Evolutionary conservation across 2,797 vertebrate genomes (phyloP), one percentile per base, ranked within the genome.

Genomic region (Danio tinwini): DNA sequence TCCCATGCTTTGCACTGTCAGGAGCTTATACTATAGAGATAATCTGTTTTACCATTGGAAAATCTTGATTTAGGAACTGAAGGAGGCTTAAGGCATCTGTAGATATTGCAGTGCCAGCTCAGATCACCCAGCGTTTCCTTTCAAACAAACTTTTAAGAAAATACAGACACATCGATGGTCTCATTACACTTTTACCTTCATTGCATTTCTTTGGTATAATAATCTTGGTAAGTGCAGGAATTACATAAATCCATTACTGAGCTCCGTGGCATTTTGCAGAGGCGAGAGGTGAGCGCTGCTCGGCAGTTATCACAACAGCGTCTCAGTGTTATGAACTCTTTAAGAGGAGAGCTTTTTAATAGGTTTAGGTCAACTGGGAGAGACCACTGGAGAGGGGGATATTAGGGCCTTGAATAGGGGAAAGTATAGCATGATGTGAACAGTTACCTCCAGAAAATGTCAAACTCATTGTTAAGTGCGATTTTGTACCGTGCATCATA

Each of bases 191-290:
- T 89, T 83, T 88, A 82, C 87, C 85, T 84, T 83, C 88, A 90
- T 88, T 84, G 83, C 84, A 86, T 90, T 91, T 89, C 85, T 91
- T 83, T 82, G 77, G 89, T 77, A 76, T 90, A 88, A 88, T 92
- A 93, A 93, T 93, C 91, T 92, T 92, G 89, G 87, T 94, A 93
- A 94, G 91, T 94, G 93, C 91, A 92, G 89, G 90, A 91, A 93
- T 93, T 94, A 94, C 92, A 90, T 93, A 93, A 94, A 93, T 89
- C 93, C 92, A 93, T 94, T 94, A 94, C 92, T 89, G 89, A 90
- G 92, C 91, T 89, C 82, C 80, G 91, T 93, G 93, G 92, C 93
- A 94, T 94, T 94, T 94, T 85, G 88, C 91, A 90, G 88, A 92
- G 92, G 91, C 91, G 90, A 93, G 92, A 93, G 93, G 93, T 94